Evolutionary conservation across 1,140 invertebrate genomes (phyloP).

Genomic region (Caenorhabditis briggsae): DNA sequence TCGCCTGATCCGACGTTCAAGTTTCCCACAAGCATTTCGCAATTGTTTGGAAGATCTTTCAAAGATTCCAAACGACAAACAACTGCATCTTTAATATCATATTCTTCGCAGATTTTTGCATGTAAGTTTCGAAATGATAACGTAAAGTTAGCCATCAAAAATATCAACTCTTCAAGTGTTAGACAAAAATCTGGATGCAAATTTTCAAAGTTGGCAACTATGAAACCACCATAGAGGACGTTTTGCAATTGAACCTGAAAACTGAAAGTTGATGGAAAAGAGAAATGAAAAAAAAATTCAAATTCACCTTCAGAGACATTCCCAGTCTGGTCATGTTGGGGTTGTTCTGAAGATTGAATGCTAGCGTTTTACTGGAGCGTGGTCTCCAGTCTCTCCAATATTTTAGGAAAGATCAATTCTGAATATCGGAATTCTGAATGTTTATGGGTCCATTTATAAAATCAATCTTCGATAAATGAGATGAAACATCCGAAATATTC

Average conservation of each 20-base stretch:
- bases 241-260: too few relatives aligned
- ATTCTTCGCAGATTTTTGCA: not conserved
- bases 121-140: not conserved
- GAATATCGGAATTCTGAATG: not conserved
- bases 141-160: not conserved
- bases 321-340: not conserved
- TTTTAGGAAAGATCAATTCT: not conserved
- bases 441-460: not conserved
- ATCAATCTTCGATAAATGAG: not conserved
- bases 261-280: too few relatives aligned
- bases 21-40: not conserved
- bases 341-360: not conserved
- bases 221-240: not conserved
- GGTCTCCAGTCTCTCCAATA: too few relatives aligned
- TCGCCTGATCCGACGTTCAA: not conserved
- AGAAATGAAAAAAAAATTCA: too few relatives aligned
- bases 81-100: not conserved
- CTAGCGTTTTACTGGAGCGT: not conserved
- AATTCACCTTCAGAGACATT: not conserved
- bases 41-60: not conserved
- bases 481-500: not conserved
- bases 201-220: conserved; percentile 7
- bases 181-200: conserved; percentile 8
- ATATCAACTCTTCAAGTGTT: not conserved
- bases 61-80: not conserved